Evolutionary conservation across 64 coral and sea anemone species (phyloP), one percentile per base, ranked within the genome.

Genomic region (Orbicella faveolata): DNA sequence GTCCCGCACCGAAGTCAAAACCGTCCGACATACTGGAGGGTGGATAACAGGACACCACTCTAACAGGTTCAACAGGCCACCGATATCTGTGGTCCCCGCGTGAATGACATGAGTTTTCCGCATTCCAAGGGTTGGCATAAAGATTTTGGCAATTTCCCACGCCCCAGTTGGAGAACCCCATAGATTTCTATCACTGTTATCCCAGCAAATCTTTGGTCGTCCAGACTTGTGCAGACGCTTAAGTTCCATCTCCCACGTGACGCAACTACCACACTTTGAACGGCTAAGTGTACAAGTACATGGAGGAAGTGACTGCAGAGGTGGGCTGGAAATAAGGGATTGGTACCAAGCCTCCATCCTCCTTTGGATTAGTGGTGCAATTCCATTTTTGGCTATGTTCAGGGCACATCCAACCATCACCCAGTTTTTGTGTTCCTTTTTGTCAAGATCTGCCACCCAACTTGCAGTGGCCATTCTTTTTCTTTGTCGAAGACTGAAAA

Each of bases 131-230:
- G 52, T n/a, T 41, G 90, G 25, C 91, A 92, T 92, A 18, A 88
- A 92, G 7, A 88, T 8, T 81, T 92, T 92, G 36, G 91, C 91
- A n/a, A 89, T 70, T 20, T 93, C 86, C 92, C 92, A 93, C 13
- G 86, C 66, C 10, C 62, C 78, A 41, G 57, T 48, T 37, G 26
- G 68, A 57, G 51, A 18, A 20, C 77, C 85, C 92, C 92, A 93
- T 16, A 89, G 72, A 34, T n/a, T 34, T 74, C 92, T 74, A 21
- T 52, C 57, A 80, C 77, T 88, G 67, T 93, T 88, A 53, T n/a
- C 81, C 92, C 86, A 93, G 0, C 0, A 62, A 37, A 88, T 88
- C 79, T 52, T 88, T 18, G 25, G 17, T 12, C 37, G 35, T 14
- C 17, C 12, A 16, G 76, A 77, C 3, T 9, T 55, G 65, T 93